phyloP scores from a whole-genome alignment of 2,113 vertebrate genomes.

The Larimichthys crocea region DNA sequence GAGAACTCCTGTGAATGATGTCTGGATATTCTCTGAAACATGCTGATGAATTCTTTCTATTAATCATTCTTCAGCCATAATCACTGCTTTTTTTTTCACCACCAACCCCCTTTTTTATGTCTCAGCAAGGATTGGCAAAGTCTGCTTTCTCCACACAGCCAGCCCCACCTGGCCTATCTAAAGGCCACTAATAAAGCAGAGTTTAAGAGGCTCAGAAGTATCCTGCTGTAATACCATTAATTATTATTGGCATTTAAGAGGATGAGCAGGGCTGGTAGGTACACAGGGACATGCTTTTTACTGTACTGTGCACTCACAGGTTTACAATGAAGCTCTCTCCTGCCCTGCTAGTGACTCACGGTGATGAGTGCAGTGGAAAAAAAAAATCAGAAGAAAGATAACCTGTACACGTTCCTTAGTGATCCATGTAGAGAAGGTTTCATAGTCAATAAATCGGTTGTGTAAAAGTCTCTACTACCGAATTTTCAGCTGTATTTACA shows the following conservation, averaged over 20 bases:
- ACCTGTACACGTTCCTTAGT: conserved; percentile 25
- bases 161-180: conserved; percentile 52
- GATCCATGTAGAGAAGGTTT: conserved; percentile 29
- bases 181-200: conserved; percentile 72
- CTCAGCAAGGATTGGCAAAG: conserved; percentile 41
- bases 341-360: conserved; percentile 13
- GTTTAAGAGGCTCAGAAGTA: conserved; percentile 80
- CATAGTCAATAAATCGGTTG: conserved; percentile 44
- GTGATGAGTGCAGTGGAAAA: conserved; percentile 15
- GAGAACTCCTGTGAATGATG: too few relatives aligned
- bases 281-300: conserved; percentile 74
- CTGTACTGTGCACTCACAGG: conserved; percentile 59
- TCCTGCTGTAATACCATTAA: conserved; percentile 78
- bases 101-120: conserved; percentile 16
- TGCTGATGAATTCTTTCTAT: conserved; percentile 13
- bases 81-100: background rate
- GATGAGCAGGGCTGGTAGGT: conserved; percentile 68
- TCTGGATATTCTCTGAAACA: conserved; percentile 17
- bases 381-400: conserved; percentile 21
- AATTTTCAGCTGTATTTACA: conserved; percentile 63
- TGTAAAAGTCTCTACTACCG: conserved; percentile 40
- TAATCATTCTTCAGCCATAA: conserved; percentile 18
- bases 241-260: conserved; percentile 83
- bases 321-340: conserved; percentile 66
- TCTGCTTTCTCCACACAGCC: conserved; percentile 33